Percentiles rank a stretch among this genome's conserved stretches.
Evolutionary conservation across 2,888 invertebrate genomes (phyloP).

Genomic region (Alitta virens): DNA sequence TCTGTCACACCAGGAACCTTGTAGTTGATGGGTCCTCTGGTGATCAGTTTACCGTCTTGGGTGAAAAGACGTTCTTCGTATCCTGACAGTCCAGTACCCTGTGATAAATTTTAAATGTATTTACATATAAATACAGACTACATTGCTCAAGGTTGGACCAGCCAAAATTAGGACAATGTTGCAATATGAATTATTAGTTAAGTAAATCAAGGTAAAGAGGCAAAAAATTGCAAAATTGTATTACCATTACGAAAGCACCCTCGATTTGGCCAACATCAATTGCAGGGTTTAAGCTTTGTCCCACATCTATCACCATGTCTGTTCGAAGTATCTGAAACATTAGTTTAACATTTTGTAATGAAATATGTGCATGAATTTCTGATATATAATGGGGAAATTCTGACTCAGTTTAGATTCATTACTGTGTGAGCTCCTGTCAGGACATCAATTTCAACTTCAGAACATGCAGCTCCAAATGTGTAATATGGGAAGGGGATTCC

Average conservation of each 20-base stretch:
- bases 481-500: conserved; percentile 30
- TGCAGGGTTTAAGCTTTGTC: conserved; percentile 91
- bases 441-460: conserved; percentile 50
- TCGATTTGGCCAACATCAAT: conserved; percentile 65
- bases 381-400: no score
- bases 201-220: no score
- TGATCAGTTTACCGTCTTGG: conserved; percentile 75
- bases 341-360: no score
- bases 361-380: no score
- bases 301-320: conserved; percentile 96
- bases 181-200: no score
- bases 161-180: no score
- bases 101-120: no score
- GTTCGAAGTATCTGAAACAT: conserved; percentile 69
- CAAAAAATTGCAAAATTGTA: no score
- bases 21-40: conserved; percentile 76
- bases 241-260: conserved; percentile 81
- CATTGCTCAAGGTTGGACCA: no score
- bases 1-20: conserved; percentile 14
- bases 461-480: conserved; percentile 42
- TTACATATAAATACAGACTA: no score
- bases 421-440: conserved; percentile 53
- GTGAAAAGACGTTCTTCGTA: conserved; percentile 86
- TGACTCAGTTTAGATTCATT: no score
- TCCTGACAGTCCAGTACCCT: conserved; percentile 85